Evolutionary conservation across 2,797 vertebrate genomes (phyloP), one percentile per base, ranked within the genome.

Genomic region (Acipenser ruthenus): DNA sequence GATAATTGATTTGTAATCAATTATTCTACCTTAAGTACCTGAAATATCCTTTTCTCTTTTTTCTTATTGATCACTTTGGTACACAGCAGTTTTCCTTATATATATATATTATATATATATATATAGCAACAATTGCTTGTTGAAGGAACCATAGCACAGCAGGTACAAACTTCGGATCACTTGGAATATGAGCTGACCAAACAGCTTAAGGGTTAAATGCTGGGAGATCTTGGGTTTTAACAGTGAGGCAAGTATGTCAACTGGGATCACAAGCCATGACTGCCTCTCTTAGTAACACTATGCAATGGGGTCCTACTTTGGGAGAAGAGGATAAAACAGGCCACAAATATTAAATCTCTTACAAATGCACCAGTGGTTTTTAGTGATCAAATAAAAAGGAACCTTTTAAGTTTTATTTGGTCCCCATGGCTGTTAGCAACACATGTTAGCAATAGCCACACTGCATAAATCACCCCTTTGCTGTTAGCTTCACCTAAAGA

Each of bases 401-500:
- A 79, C 75, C 84, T 83, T 88, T 88, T 86, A 86, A 83, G 78
- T 86, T 89, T 87, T 86, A 87, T 86, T 79, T 77, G 84, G 77
- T 84, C 82, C 77, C 77, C 6, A 77, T 66, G 65, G 81, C 72
- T 62, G 73, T 70, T 49, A 69, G 70, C 73, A 74, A 72, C 79
- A 79, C 78, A 79, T 79, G 82, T 77, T 74, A 78, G 78, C 75
- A 75, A 70, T 73, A 81, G 72, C 72, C 6, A 6, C 7, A 64
- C 62, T 49, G 70, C 68, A 70, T 76, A 82, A 83, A 82, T 77
- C 74, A 68, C 6, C 48, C 7, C 64, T 69, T 67, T 56, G 72
- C 56, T 65, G 62, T 9, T 49, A n/a, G 23, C 4, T 37, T 37
- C 23, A 37, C 23, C 23, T 37, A 37, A 37, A 37, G 23, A 37